phyloP scores from a whole-genome alignment of 2,888 invertebrate species.

The Eilema sororculum region DNA sequence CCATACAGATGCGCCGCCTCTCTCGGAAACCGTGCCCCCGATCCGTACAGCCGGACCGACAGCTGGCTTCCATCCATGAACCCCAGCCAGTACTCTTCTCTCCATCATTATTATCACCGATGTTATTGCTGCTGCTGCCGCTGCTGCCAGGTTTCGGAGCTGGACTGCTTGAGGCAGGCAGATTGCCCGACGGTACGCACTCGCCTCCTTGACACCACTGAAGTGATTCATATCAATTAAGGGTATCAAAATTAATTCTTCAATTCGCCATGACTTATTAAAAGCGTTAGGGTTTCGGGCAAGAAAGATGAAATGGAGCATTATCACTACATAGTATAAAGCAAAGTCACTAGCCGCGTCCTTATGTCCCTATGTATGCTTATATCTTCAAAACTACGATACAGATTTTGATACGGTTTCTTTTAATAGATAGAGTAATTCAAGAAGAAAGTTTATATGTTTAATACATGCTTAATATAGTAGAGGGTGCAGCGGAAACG shows the following conservation, averaged over 20 bases:
- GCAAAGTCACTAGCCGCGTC: no score
- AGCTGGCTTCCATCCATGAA: slow-evolving; percentile 87
- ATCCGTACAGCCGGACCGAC: slow-evolving; percentile 89
- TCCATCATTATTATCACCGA: slow-evolving; percentile 9
- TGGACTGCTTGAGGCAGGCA: slow-evolving; percentile 46
- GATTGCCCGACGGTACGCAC: slow-evolving; percentile 81
- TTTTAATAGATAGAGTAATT: no score
- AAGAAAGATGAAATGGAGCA: no score
- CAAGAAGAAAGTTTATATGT: no score
- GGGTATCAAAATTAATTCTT: not conserved
- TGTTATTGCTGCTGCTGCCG: slow-evolving; percentile 2
- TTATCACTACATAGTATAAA: no score
- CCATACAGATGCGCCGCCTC: slow-evolving; percentile 86
- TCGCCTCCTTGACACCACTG: slow-evolving; percentile 90
- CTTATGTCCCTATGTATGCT: no score
- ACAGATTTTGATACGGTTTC: no score
- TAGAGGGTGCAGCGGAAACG: no score
- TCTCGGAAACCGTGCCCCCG: slow-evolving; percentile 88
- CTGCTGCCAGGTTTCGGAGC: slow-evolving; percentile 82
- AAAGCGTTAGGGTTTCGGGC: no score
- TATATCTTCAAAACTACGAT: no score
- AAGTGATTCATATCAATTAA: slow-evolving; percentile 25
- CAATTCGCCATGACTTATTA: not conserved
- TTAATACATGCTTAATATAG: no score
- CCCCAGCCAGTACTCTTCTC: slow-evolving; percentile 88